phyloP scores from a whole-genome alignment of 2,113 vertebrate species.

The Pelusios castaneus region DNA sequence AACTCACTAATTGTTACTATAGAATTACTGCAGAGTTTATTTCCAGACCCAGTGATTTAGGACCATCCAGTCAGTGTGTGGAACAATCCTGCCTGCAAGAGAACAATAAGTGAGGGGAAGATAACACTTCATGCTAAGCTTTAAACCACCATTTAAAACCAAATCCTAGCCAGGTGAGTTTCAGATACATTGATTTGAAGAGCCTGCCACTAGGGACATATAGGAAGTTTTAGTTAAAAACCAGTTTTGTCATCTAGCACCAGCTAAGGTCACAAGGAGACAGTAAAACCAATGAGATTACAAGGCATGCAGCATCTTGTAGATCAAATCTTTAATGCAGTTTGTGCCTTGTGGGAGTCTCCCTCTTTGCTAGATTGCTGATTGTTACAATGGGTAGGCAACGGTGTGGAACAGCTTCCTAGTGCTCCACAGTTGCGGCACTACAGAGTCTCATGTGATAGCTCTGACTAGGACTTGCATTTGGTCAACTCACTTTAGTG shows the following conservation, averaged over 20 bases:
- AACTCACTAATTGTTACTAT: not conserved
- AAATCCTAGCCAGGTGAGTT: not conserved
- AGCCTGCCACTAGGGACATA: not conserved
- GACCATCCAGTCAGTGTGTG: not conserved
- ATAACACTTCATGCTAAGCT: not conserved
- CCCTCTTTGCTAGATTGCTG: not conserved
- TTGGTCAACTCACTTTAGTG: not conserved
- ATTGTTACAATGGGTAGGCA: not conserved
- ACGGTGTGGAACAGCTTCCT: fast-evolving
- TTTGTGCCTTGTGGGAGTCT: not conserved
- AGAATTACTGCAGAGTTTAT: not conserved
- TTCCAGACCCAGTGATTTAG: not conserved
- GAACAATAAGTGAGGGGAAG: not conserved
- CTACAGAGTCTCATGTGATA: fast-evolving
- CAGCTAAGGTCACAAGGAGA: not conserved
- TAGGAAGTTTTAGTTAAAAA: not conserved
- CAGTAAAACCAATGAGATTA: not conserved
- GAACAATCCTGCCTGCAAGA: not conserved
- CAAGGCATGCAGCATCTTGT: fast-evolving
- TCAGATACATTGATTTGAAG: not conserved
- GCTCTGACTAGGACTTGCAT: not conserved
- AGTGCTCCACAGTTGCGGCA: not conserved
- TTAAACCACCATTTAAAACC: not conserved
- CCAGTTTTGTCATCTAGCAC: not conserved
- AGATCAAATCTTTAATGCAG: not conserved